Base-by-base conservation (phyloP, 2,113 vertebrate species). In the Drymodes brunneopygia region DNA sequence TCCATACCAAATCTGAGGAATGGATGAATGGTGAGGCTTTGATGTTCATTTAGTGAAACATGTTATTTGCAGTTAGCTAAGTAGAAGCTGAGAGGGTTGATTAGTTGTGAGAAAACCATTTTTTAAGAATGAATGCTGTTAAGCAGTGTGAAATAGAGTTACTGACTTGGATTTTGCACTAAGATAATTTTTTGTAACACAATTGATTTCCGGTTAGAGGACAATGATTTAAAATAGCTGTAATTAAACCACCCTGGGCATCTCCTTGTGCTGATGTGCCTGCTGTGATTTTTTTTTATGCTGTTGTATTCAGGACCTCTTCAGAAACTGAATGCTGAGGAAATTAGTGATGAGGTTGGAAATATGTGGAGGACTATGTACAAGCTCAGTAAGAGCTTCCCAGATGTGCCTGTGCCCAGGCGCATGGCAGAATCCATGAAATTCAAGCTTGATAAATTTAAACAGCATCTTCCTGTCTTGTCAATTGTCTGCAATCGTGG, bases 11-110 rank as follows among this genome's bases (percentile, higher is more conserved):
- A 94, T 98, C 98, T 21, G 98, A 99, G 56, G 95, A 98, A 22
- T 99, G 99, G 99, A 98, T 99, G 98, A 98, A 98, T 22, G 99
- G 99, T 99, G 97, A 66, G 95, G 42, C 80, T 94, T 53, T 88
- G 28, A 10, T 53, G 21, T 53, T 73, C 33, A 6, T 67, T 61
- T 79, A 18, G 35, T 74, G 58, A 42, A 66, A 69, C 1, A 1
- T 88, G 19, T 58, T 13, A 45, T 86, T 79, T 69, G 60, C 45
- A 38, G 28, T 75, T 48, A 57, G 31, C 78, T 69, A 57, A 51
- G 56, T 13, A 74, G 67, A 60, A 67, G 20, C 33, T 56, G n/a
- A 29, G 79, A 88, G 22, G 20, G 18, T 74, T 88, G 42, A 82
- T 91, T 77, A 73, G 21, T 91, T 4, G 2, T 74, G 33, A 58